These are phyloP conservation scores for Labeo rohita DNA, from an alignment of 2,113 vertebrate species.

Conservation along the genomic window DNA sequence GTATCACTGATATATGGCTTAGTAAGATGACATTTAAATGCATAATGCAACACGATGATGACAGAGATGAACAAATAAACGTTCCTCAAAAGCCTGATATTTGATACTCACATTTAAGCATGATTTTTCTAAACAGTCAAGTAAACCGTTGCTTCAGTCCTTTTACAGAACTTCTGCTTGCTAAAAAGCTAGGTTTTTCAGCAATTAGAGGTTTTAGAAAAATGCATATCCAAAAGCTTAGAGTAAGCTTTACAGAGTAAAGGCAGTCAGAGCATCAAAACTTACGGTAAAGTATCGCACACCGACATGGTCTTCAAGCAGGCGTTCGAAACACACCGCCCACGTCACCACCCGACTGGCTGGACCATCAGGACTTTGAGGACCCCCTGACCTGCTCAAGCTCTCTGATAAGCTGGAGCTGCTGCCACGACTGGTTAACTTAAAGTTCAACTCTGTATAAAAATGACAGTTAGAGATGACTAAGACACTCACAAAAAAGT, in stretches of 20 bases:
- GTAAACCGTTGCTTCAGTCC: no score
- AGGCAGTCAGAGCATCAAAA: background rate
- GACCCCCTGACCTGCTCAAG: slow-evolving; percentile 68
- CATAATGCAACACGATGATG: no score
- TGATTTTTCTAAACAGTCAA: no score
- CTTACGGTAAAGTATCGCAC: slow-evolving; percentile 92
- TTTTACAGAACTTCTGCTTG: no score
- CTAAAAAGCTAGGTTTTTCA: no score
- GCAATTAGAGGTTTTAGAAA: no score
- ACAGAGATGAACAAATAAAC: no score
- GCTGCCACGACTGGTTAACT: slow-evolving; percentile 76
- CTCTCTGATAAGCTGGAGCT: slow-evolving; percentile 71
- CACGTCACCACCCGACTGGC: slow-evolving; percentile 87
- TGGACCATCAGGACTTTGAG: slow-evolving; percentile 61
- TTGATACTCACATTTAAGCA: background rate
- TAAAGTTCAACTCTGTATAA: slow-evolving; percentile 75
- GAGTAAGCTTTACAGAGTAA: no score
- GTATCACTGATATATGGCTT: no score
- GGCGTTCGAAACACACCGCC: slow-evolving; percentile 91
- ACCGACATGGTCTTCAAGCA: slow-evolving; percentile 87
- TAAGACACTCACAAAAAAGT: background rate
- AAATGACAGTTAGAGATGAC: background rate
- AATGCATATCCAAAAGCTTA: no score
- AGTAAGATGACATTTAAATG: no score
- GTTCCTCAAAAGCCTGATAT: no score